Conservation (phyloP, 2,888 invertebrate species). For the Cheilosia vulpina region DNA sequence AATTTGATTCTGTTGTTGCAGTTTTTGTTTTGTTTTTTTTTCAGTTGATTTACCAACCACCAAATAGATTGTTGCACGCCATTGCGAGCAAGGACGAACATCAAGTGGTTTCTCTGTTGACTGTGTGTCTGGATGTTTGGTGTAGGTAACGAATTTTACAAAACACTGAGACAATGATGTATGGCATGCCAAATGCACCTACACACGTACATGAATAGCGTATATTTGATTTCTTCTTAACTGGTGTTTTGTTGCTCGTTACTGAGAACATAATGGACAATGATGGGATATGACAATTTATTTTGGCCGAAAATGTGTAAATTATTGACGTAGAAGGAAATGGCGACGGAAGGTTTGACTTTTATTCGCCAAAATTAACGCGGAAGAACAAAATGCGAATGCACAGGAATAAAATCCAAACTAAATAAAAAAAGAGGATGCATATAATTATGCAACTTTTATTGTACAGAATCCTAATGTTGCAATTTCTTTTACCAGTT, state of each 20-base stretch:
- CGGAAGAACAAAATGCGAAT: too few relatives aligned
- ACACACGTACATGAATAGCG: background rate
- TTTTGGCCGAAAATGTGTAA: too few relatives aligned
- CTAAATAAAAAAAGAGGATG: too few relatives aligned
- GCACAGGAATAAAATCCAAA: too few relatives aligned
- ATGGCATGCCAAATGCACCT: slow-evolving; percentile 27
- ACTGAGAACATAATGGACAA: background rate
- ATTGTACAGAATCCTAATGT: too few relatives aligned
- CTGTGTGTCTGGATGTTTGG: slow-evolving; percentile 8
- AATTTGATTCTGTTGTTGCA: slow-evolving; percentile 47
- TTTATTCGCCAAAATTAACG: too few relatives aligned
- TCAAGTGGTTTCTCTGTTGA: slow-evolving; percentile 12
- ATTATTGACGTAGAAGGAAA: too few relatives aligned
- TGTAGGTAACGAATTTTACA: slow-evolving; percentile 10
- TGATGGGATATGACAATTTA: background rate
- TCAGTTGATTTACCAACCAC: slow-evolving; percentile 17
- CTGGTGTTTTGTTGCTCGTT: background rate
- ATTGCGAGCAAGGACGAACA: slow-evolving; percentile 29
- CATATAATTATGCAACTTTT: too few relatives aligned
- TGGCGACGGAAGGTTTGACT: too few relatives aligned
- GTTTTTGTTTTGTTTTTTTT: slow-evolving; percentile 23
- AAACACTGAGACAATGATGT: slow-evolving; percentile 20
- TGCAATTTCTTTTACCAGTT: too few relatives aligned
- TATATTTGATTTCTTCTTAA: slow-evolving; percentile 58
- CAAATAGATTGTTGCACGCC: slow-evolving; percentile 21